Conservation (phyloP, 2,797 vertebrate genomes). For the Rhodeus uyekii region DNA sequence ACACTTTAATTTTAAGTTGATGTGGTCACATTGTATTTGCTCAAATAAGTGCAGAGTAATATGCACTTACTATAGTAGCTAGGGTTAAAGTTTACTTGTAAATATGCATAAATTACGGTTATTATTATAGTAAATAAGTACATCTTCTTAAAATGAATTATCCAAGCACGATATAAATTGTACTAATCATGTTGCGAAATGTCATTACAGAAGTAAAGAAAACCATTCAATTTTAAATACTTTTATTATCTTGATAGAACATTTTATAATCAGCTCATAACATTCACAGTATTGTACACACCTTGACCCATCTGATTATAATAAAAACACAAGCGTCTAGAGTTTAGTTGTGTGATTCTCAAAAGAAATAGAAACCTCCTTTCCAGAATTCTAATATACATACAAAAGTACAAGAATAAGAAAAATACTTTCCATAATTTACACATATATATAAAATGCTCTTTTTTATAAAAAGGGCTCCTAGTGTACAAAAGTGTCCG, state of each 20-base stretch:
- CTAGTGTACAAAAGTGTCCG: slow-evolving; percentile 63
- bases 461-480: slow-evolving; percentile 65
- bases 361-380: slow-evolving; percentile 61
- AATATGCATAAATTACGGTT: too few relatives aligned
- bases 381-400: slow-evolving; percentile 64
- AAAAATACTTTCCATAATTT: slow-evolving; percentile 77
- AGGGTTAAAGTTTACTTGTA: neutral
- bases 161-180: neutral
- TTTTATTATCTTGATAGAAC: slow-evolving; percentile 72
- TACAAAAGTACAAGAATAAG: slow-evolving; percentile 76
- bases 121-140: too few relatives aligned
- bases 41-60: neutral
- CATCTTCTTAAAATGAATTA: neutral
- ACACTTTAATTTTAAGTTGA: too few relatives aligned
- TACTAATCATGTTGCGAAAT: neutral
- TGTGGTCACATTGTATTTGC: neutral
- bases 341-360: slow-evolving; percentile 55
- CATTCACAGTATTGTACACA: slow-evolving; percentile 75
- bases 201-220: neutral
- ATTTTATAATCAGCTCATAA: slow-evolving; percentile 67
- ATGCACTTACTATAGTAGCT: neutral
- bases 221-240: slow-evolving; percentile 59
- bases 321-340: slow-evolving; percentile 62
- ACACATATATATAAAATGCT: slow-evolving; percentile 74
- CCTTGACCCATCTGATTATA: slow-evolving; percentile 63